Base-by-base conservation (phyloP, 2,888 invertebrate species). In the Cataglyphis livida region DNA sequence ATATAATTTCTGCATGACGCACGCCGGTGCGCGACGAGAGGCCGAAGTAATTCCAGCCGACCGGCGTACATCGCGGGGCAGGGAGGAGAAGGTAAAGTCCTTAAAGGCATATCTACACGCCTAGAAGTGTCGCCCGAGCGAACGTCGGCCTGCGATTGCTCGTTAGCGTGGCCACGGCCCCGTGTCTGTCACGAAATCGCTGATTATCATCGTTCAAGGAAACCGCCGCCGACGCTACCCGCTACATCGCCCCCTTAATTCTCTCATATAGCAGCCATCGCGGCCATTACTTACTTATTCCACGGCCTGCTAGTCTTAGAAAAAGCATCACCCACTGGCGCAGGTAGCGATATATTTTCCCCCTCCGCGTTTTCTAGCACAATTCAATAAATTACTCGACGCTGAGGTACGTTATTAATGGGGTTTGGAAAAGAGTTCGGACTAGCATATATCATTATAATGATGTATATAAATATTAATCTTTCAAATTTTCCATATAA, bases 171-270 rank as follows among this genome's bases (percentile, higher is more conserved):
- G 91, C 92, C 92, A 94, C 94, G 94, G 94, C 94, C 94, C 94
- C 94, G 94, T 94, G 94, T 94, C 94, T 94, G 94, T 94, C 94
- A 94, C 94, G 94, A 94, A 94, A 94, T 94, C 94, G 90, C 94
- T 94, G 94, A 94, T 94, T 94, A 94, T 94, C 94, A 94, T 94
- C 94, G 94, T 94, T 94, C 94, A 93, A 94, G 94, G 94, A 94
- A 94, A 94, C 93, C 91, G 91, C 93, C 91, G 91, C 91, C 90
- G 90, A 90, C 92, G 91, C 91, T 89, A 88, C 87, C 89, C 87
- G 90, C 90, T 89, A 88, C 87, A 87, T 86, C 88, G 88, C 71
- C 88, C 87, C 81, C 83, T 84, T 84, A 76, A 65, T 88, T 89
- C 91, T 89, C 91, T 90, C 91, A 81, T 91, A 92, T 89, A 92